Conservation (phyloP, 1,140 invertebrate genomes). For the Ylistrum balloti region DNA sequence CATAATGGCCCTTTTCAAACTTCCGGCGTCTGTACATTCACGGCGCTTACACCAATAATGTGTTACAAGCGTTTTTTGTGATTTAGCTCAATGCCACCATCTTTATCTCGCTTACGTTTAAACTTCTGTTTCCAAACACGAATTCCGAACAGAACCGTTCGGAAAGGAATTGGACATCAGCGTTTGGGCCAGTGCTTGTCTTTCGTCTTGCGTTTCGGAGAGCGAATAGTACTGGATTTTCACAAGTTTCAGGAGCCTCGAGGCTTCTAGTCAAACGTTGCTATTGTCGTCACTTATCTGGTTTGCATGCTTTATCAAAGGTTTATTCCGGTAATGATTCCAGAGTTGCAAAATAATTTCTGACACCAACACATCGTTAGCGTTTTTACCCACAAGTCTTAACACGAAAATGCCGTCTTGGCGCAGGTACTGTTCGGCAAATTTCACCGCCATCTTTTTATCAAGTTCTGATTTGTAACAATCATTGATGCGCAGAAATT, state of each 20-base stretch:
- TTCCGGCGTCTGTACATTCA: background rate
- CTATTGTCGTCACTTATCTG: slow-evolving; percentile 80
- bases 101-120: slow-evolving; percentile 9
- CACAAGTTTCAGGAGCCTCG: slow-evolving; percentile 68
- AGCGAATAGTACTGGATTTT: slow-evolving; percentile 62
- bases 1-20: background rate
- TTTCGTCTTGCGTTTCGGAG: slow-evolving; percentile 45
- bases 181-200: slow-evolving; percentile 46
- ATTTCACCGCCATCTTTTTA: slow-evolving; percentile 81
- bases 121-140: slow-evolving; percentile 52
- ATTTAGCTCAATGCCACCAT: background rate
- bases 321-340: slow-evolving; percentile 81
- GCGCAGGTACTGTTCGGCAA: slow-evolving; percentile 84
- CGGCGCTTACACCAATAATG: background rate
- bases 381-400: slow-evolving; percentile 84
- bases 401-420: slow-evolving; percentile 84
- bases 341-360: slow-evolving; percentile 84
- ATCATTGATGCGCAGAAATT: slow-evolving; percentile 82
- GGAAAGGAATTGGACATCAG: slow-evolving; percentile 44
- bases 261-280: slow-evolving; percentile 80
- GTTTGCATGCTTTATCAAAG: slow-evolving; percentile 79
- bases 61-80: background rate
- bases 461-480: slow-evolving; percentile 80
- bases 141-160: slow-evolving; percentile 44
- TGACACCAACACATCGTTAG: slow-evolving; percentile 84